phyloP scores from a whole-genome alignment of 2,113 vertebrate species.

The Mustela nigripes region DNA sequence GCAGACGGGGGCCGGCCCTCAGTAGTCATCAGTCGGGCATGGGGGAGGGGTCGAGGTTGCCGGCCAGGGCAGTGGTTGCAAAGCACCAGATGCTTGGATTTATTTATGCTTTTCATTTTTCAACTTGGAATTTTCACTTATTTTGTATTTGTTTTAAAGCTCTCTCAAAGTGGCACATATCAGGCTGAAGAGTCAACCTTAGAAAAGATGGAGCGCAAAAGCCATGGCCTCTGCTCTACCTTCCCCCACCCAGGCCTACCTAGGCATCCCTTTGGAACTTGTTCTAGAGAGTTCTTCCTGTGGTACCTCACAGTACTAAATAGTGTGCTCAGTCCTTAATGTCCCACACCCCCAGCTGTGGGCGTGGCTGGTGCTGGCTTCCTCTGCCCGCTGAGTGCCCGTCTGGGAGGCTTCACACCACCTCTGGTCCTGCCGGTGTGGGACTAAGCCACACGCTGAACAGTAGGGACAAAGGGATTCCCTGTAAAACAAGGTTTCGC shows the following conservation, averaged over 20 bases:
- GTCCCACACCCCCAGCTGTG: too few species aligned
- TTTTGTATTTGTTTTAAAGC: not conserved
- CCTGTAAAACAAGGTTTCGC: not conserved
- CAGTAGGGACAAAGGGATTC: not conserved
- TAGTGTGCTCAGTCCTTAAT: not conserved
- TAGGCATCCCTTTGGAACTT: not conserved
- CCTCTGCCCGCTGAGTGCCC: too few species aligned
- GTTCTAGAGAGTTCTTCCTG: not conserved
- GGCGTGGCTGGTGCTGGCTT: not conserved
- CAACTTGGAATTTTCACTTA: not conserved
- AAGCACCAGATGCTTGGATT: not conserved
- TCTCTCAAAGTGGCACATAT: not conserved
- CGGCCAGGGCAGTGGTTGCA: not conserved
- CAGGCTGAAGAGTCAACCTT: not conserved
- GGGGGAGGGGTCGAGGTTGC: rapidly evolving
- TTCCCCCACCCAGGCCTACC: not conserved
- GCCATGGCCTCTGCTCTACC: not conserved
- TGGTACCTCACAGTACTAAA: not conserved
- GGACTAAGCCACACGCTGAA: not conserved
- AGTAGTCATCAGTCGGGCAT: not conserved
- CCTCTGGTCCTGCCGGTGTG: not conserved
- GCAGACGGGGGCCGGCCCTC: not conserved
- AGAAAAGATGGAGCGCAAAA: not conserved
- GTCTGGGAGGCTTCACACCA: not conserved
- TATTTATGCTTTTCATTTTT: not conserved